Percentiles rank a stretch among this genome's conserved stretches.
Conservation (phyloP, 2,888 invertebrate species). For the Epirrhoe alternata region DNA sequence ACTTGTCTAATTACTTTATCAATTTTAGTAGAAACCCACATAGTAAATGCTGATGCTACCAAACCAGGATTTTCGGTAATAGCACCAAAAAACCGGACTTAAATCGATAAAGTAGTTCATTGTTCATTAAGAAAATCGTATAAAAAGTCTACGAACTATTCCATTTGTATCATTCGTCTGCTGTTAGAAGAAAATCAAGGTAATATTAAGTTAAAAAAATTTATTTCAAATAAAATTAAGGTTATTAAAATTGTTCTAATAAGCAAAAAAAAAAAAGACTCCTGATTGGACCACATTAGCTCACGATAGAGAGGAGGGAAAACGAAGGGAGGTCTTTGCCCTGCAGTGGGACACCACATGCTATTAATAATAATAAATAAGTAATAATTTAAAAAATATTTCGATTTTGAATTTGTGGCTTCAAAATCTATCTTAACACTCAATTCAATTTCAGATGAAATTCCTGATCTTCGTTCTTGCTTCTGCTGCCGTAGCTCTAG, state of each 20-base stretch:
- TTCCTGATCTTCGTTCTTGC: background rate
- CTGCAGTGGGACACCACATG: too few relatives aligned
- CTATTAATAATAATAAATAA: too few relatives aligned
- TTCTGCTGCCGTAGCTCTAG: background rate
- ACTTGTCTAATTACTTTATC: background rate
- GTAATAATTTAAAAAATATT: too few relatives aligned
- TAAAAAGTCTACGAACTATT: background rate
- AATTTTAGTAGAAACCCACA: background rate
- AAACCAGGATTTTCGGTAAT: background rate
- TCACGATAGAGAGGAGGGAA: too few relatives aligned
- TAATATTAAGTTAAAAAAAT: background rate
- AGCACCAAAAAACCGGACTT: background rate
- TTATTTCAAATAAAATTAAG: too few relatives aligned
- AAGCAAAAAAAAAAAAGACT: too few relatives aligned
- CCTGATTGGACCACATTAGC: too few relatives aligned
- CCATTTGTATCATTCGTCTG: background rate
- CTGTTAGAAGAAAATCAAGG: background rate
- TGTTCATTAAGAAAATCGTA: background rate
- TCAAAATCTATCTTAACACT: background rate
- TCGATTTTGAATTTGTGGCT: too few relatives aligned
- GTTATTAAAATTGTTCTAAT: too few relatives aligned
- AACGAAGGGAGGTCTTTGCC: too few relatives aligned
- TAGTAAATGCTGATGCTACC: background rate
- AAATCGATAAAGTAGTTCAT: background rate
- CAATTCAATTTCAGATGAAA: background rate